Conservation (phyloP, 2,797 vertebrate genomes). For the Leptatherina wallacei region DNA sequence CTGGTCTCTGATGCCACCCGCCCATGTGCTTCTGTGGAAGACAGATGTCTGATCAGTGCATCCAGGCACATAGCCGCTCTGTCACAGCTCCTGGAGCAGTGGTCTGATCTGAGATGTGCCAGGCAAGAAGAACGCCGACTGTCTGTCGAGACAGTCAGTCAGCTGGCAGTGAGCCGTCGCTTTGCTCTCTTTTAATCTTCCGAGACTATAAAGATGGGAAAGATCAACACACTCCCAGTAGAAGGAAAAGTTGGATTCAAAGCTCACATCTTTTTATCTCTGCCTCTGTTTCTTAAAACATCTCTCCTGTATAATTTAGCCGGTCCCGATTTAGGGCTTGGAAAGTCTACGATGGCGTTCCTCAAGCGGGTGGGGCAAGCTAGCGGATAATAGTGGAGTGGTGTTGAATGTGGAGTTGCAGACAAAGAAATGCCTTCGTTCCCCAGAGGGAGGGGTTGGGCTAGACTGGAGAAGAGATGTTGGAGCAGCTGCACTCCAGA, state of each 20-base stretch:
- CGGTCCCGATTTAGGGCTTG: conserved; percentile 72
- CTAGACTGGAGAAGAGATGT: conserved; percentile 56
- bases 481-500: conserved; percentile 76
- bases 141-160: conserved; percentile 41
- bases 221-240: conserved; percentile 38
- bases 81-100: conserved; percentile 47
- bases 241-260: conserved; percentile 32
- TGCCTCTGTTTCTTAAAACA: conserved; percentile 54
- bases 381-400: conserved; percentile 64
- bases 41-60: conserved; percentile 68
- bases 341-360: conserved; percentile 68
- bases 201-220: conserved; percentile 26
- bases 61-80: conserved; percentile 43
- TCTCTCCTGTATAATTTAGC: conserved; percentile 78
- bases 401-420: conserved; percentile 62
- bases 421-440: conserved; percentile 69
- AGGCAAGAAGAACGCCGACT: conserved; percentile 44
- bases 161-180: conserved; percentile 50
- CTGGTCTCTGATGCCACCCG: conserved; percentile 42
- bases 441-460: conserved; percentile 64
- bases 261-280: conserved; percentile 42
- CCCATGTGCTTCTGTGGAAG: conserved; percentile 27
- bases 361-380: conserved; percentile 64
- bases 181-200: conserved; percentile 62
- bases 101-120: conserved; percentile 69